These are phyloP conservation scores for Polypedilum vanderplanki DNA, from an alignment of 1,140 invertebrate genomes.

Conservation along the genomic window DNA sequence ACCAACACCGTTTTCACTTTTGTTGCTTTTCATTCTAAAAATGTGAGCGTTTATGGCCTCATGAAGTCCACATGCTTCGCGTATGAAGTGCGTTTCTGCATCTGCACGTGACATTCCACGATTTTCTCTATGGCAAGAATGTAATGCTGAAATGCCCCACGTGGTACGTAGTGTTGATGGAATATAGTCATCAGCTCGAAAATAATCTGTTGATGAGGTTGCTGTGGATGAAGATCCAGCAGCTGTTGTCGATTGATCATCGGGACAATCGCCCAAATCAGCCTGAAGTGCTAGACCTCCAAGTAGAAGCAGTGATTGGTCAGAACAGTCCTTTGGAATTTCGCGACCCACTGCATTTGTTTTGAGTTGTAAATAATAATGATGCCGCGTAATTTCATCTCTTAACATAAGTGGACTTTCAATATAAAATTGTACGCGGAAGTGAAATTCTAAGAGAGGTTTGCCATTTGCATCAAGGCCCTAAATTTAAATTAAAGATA, in stretches of 20 bases:
- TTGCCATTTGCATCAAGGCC: conserved; percentile 82
- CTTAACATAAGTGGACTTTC: conserved; percentile 77
- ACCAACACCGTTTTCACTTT: conserved; percentile 66
- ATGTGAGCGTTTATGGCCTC: conserved; percentile 89
- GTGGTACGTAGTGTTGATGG: conserved; percentile 52
- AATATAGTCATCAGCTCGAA: conserved; percentile 70
- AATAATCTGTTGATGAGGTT: conserved; percentile 54
- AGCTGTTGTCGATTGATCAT: conserved; percentile 35
- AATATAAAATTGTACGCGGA: conserved; percentile 91
- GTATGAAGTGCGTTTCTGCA: conserved; percentile 78
- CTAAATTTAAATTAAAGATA: conserved; percentile 56
- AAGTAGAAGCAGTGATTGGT: conserved; percentile 69
- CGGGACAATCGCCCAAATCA: conserved; percentile 72
- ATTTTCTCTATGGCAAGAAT: conserved; percentile 60
- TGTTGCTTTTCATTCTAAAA: conserved; percentile 76
- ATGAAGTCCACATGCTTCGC: conserved; percentile 75
- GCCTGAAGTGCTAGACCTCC: conserved; percentile 84
- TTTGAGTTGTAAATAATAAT: conserved; percentile 90
- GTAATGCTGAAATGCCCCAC: conserved; percentile 53
- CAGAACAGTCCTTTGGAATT: conserved; percentile 55
- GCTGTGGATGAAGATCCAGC: conserved; percentile 10
- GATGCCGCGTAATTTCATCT: conserved; percentile 82
- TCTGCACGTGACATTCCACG: conserved; percentile 64
- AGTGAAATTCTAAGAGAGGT: conserved; percentile 81
- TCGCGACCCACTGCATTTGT: conserved; percentile 74